Conservation (phyloP, 2,113 vertebrate genomes). For the Rhea americana region DNA sequence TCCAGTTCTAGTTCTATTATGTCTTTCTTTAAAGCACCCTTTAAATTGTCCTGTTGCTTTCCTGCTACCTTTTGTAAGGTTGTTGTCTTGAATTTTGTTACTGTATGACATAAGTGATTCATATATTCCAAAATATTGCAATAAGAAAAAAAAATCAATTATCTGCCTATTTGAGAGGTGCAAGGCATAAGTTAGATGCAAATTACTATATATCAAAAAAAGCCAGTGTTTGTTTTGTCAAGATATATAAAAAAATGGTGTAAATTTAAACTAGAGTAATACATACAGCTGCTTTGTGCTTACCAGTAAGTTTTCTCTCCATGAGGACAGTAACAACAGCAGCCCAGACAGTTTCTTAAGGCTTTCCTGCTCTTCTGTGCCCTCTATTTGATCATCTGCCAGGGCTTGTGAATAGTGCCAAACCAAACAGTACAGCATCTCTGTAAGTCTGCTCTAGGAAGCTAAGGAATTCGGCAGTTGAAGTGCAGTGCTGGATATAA, state of each 20-base stretch:
- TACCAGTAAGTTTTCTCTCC: constrained; percentile 53
- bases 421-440: constrained; percentile 76
- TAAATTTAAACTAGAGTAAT: constrained; percentile 27
- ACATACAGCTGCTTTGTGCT: constrained; percentile 30
- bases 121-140: background rate
- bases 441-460: constrained; percentile 66
- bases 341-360: constrained; percentile 73
- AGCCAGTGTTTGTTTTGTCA: constrained; percentile 21
- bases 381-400: constrained; percentile 77
- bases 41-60: background rate
- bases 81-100: constrained; percentile 13
- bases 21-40: background rate
- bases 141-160: background rate
- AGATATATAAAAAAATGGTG: background rate
- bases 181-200: background rate
- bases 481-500: constrained; percentile 51
- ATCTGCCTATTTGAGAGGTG: background rate
- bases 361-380: constrained; percentile 75
- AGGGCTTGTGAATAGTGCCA: constrained; percentile 72
- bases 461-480: constrained; percentile 68
- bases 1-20: background rate
- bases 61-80: background rate
- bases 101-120: background rate
- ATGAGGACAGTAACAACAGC: constrained; percentile 52
- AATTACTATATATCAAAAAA: background rate